phyloP scores from a whole-genome alignment of 2,888 invertebrate genomes.

The Drosophila birchii region DNA sequence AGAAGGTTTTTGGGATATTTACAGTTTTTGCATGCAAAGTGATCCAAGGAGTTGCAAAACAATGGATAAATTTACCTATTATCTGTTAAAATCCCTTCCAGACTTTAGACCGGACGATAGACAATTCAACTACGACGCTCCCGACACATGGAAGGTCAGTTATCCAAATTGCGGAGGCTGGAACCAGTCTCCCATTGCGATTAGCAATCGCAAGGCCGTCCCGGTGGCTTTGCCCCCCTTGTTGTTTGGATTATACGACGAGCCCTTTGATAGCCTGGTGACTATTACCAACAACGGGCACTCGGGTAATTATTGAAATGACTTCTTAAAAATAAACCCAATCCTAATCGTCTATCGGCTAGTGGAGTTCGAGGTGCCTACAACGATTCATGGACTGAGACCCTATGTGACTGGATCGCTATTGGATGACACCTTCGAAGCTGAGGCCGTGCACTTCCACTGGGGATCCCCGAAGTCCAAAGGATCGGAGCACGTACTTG shows the following conservation, averaged over 20 bases:
- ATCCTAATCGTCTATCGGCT: not conserved
- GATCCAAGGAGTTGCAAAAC: not conserved
- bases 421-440: slow-evolving; percentile 68
- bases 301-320: slow-evolving; percentile 81
- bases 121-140: slow-evolving; percentile 72
- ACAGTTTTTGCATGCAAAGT: not conserved
- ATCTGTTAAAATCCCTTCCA: slow-evolving; percentile 11
- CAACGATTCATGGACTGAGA: slow-evolving; percentile 63
- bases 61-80: not conserved
- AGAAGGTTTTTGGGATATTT: not conserved
- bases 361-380: slow-evolving; percentile 74
- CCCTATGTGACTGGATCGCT: slow-evolving; percentile 77
- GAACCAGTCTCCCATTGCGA: slow-evolving; percentile 87
- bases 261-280: slow-evolving; percentile 87
- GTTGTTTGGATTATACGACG: slow-evolving; percentile 88
- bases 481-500: slow-evolving; percentile 86
- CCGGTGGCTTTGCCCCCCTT: slow-evolving; percentile 85
- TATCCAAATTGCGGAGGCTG: slow-evolving; percentile 87
- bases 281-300: slow-evolving; percentile 89
- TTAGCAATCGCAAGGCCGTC: slow-evolving; percentile 63
- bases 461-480: slow-evolving; percentile 89
- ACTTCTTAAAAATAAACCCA: not conserved
- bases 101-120: slow-evolving; percentile 47
- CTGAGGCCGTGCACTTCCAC: slow-evolving; percentile 86
- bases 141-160: slow-evolving; percentile 86